Percentiles rank a stretch among this genome's conserved stretches.
These are phyloP conservation scores for Porites rus DNA, from an alignment of 92 coral and sea anemone species.

Conservation along the genomic window DNA sequence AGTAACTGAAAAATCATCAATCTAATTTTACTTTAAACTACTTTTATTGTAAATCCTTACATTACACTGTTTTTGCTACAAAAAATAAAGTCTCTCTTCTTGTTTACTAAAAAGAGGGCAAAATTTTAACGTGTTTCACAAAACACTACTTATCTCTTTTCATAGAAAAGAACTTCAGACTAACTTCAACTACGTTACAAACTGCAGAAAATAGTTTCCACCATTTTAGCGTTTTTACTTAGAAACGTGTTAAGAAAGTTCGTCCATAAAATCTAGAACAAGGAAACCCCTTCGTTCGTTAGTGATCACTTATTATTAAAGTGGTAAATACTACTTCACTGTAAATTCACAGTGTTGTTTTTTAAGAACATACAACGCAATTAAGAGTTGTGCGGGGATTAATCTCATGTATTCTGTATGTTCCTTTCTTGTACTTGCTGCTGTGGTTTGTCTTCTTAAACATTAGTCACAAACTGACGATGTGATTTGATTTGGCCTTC, in stretches of 20 bases:
- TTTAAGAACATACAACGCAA: too few relatives aligned
- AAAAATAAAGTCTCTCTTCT: background rate
- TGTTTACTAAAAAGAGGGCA: slow-evolving; percentile 6
- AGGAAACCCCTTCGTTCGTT: too few relatives aligned
- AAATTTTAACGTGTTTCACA: slow-evolving; percentile 31
- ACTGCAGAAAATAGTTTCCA: background rate
- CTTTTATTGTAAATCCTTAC: background rate
- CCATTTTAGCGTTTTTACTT: too few relatives aligned
- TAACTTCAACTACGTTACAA: background rate
- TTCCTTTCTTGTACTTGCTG: background rate
- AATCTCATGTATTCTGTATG: background rate
- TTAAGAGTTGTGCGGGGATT: too few relatives aligned
- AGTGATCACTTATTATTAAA: too few relatives aligned
- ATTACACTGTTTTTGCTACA: background rate
- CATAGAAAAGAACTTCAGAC: slow-evolving; percentile 36
- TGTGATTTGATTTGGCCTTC: too few relatives aligned
- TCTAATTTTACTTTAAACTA: background rate
- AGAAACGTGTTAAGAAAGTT: too few relatives aligned
- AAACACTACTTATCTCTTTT: slow-evolving; percentile 51
- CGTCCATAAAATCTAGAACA: too few relatives aligned
- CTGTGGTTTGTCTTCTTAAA: background rate
- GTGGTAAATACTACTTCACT: too few relatives aligned
- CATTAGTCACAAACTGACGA: background rate
- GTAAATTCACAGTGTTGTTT: too few relatives aligned
- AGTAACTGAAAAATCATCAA: background rate